Conservation (phyloP, 2,888 invertebrate genomes). For the Octonoba sinensis region DNA sequence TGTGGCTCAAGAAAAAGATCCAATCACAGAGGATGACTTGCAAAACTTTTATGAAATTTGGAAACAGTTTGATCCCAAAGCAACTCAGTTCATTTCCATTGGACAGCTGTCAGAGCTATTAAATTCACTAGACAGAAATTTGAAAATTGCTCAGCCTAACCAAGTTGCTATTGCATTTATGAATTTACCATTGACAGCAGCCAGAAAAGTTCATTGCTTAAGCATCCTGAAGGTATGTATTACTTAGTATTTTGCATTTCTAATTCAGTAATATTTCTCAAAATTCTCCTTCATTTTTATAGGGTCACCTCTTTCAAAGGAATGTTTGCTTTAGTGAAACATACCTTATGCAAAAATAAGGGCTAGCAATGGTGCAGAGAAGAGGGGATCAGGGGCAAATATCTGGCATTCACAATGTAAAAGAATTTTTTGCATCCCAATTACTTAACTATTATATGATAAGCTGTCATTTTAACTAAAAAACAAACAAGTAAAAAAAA, state of each 20-base stretch:
- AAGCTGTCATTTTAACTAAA: too few relatives aligned
- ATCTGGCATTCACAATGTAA: too few relatives aligned
- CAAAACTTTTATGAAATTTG: conserved; percentile 35
- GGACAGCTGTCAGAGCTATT: conserved; percentile 35
- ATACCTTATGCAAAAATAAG: too few relatives aligned
- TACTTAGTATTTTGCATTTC: background rate
- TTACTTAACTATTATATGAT: too few relatives aligned
- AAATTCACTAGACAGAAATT: conserved; percentile 21
- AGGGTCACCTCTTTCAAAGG: too few relatives aligned
- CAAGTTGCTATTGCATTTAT: conserved; percentile 30
- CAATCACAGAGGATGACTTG: conserved; percentile 45
- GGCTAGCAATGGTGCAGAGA: too few relatives aligned
- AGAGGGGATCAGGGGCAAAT: too few relatives aligned
- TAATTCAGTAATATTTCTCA: too few relatives aligned
- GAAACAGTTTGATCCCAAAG: conserved; percentile 43
- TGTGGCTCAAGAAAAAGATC: conserved; percentile 35
- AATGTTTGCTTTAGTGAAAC: too few relatives aligned
- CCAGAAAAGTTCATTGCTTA: conserved; percentile 49
- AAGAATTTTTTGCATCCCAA: too few relatives aligned
- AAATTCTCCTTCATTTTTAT: too few relatives aligned
- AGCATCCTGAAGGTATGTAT: conserved; percentile 39
- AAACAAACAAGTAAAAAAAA: too few relatives aligned
- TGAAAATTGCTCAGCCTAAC: conserved; percentile 41
- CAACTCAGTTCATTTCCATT: conserved; percentile 37
- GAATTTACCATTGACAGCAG: conserved; percentile 36